These are phyloP conservation scores for Manis javanica DNA, from an alignment of 2,797 vertebrate genomes.

Conservation along the genomic window DNA sequence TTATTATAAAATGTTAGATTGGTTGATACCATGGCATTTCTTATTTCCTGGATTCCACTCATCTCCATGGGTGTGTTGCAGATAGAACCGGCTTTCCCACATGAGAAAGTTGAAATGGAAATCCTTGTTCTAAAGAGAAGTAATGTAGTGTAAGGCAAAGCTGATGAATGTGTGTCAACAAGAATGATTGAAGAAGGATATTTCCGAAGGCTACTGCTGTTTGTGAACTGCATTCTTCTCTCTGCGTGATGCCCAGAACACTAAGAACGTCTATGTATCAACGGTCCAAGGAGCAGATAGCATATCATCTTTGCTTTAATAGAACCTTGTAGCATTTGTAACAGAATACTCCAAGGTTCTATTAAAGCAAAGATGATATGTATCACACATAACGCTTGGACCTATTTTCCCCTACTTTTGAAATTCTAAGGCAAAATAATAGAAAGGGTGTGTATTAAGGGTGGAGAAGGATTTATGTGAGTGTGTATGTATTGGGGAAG, in stretches of 20 bases:
- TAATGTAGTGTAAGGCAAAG: slow-evolving; percentile 59
- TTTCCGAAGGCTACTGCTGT: slow-evolving; percentile 71
- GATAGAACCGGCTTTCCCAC: slow-evolving; percentile 57
- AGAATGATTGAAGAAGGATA: slow-evolving; percentile 69
- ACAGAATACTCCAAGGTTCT: slow-evolving; percentile 66
- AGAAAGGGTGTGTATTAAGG: neutral
- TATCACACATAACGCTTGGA: neutral
- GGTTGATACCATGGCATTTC: neutral
- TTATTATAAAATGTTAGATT: neutral
- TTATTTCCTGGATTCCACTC: neutral
- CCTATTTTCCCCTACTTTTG: slow-evolving; percentile 4
- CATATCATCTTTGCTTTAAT: too few relatives aligned
- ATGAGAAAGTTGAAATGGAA: slow-evolving; percentile 63
- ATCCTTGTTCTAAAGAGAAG: slow-evolving; percentile 58
- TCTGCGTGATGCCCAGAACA: slow-evolving; percentile 69
- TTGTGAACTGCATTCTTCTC: slow-evolving; percentile 64
- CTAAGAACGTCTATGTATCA: slow-evolving; percentile 73
- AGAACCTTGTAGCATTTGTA: slow-evolving; percentile 64
- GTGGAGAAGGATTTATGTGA: neutral
- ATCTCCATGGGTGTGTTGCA: neutral
- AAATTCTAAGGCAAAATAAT: slow-evolving; percentile 50
- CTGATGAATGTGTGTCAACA: slow-evolving; percentile 67
- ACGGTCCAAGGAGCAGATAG: slow-evolving; percentile 68
- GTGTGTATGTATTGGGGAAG: neutral
- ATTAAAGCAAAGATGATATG: slow-evolving; percentile 42